These are phyloP conservation scores for Apocheima hispidaria DNA, from an alignment of 2,888 invertebrate genomes.

Conservation along the genomic window DNA sequence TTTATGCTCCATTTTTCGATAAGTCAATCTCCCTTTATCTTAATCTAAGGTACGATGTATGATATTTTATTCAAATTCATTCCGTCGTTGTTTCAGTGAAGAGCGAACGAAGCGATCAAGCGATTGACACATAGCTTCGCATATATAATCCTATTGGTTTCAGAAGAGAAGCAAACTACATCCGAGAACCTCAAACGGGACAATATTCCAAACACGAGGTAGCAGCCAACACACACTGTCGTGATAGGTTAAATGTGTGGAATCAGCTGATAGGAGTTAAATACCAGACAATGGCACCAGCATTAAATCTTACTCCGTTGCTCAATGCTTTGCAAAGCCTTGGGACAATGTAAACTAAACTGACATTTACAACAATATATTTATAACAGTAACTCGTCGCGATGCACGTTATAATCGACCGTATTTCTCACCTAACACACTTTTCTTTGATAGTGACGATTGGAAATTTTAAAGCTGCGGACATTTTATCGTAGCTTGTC, in stretches of 20 bases:
- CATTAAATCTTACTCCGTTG: constrained; percentile 63
- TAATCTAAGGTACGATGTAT: no score
- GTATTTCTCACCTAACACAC: not conserved
- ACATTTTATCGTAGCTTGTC: not conserved
- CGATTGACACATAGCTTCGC: no score
- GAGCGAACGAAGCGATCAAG: no score
- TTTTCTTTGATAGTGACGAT: not conserved
- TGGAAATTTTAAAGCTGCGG: not conserved
- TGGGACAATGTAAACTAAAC: constrained; percentile 63
- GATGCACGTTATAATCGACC: constrained; percentile 1
- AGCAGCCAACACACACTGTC: constrained; percentile 59
- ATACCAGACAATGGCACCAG: constrained; percentile 74
- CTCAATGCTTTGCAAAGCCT: constrained; percentile 48
- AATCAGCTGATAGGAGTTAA: constrained; percentile 81
- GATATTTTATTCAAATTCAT: no score
- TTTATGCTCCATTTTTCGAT: no score
- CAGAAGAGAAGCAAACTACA: constrained; percentile 13
- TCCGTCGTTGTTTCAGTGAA: no score
- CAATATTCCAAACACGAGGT: constrained; percentile 43
- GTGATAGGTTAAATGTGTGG: constrained; percentile 81
- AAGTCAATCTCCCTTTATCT: no score
- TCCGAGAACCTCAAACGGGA: constrained; percentile 37
- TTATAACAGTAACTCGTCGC: constrained; percentile 46
- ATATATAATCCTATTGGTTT: not conserved
- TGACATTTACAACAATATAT: constrained; percentile 68